These are phyloP conservation scores for Teleopsis dalmanni DNA, from an alignment of 1,140 invertebrate species.

Conservation along the genomic window DNA sequence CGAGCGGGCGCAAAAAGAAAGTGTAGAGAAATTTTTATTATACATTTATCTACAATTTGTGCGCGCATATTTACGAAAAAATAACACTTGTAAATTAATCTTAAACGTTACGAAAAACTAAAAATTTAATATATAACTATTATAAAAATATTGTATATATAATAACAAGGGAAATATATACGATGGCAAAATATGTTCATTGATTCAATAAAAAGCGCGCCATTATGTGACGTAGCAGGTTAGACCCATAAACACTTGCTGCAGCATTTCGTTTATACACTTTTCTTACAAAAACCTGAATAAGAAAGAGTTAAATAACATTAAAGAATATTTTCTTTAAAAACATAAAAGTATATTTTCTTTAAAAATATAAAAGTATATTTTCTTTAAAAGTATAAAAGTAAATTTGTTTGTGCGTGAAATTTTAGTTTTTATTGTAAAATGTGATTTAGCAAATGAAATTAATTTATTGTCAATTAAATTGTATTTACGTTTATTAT, in stretches of 20 bases:
- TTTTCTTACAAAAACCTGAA: background rate
- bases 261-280: background rate
- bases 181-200: conserved; percentile 1
- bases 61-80: too few species aligned
- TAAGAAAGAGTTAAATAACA: background rate
- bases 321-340: background rate
- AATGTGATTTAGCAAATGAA: background rate
- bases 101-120: too few species aligned
- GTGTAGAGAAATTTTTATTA: too few species aligned
- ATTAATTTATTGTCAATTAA: too few species aligned
- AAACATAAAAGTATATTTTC: background rate
- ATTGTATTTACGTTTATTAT: too few species aligned
- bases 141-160: too few species aligned
- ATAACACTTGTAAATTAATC: too few species aligned
- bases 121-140: too few species aligned
- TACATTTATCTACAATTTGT: too few species aligned
- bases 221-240: conserved; percentile 37
- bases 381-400: background rate
- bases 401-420: background rate
- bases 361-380: background rate
- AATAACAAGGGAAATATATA: too few species aligned
- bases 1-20: too few species aligned
- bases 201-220: conserved; percentile 36
- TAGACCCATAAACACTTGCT: conserved; percentile 12
- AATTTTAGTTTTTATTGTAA: background rate